These are phyloP conservation scores for Ictalurus furcatus DNA, from an alignment of 2,113 vertebrate species.

Conservation along the genomic window DNA sequence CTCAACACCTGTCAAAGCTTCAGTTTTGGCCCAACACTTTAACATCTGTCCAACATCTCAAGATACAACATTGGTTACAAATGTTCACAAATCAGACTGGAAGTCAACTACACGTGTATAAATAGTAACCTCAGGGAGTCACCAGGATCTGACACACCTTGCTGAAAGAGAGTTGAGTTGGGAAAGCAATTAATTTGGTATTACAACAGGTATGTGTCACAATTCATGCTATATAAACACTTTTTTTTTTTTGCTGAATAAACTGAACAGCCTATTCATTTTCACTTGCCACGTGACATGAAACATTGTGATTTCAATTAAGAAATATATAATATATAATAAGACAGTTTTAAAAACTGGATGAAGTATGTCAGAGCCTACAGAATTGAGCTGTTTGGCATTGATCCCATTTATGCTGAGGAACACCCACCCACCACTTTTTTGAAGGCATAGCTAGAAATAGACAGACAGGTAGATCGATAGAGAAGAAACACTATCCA, in stretches of 20 bases:
- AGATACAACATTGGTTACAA: not conserved
- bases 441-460: not conserved
- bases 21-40: not conserved
- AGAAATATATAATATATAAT: not conserved
- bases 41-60: not conserved
- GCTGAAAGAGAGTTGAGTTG: not conserved
- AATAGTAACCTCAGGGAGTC: conserved; percentile 28
- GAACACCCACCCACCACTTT: not conserved
- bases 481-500: not conserved
- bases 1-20: not conserved
- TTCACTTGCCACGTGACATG: not conserved
- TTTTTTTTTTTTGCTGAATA: not conserved
- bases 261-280: not conserved
- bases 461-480: not conserved
- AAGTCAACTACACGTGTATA: conserved; percentile 5
- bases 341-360: not conserved
- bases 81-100: not conserved
- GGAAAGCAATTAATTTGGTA: not conserved
- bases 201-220: not conserved
- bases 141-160: conserved; percentile 52
- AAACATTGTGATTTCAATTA: not conserved
- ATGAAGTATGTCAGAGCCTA: not conserved
- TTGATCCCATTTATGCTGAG: not conserved
- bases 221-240: not conserved
- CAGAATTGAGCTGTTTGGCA: not conserved